Percentiles rank a stretch among this genome's conserved stretches.
Conservation (phyloP, 2,797 vertebrate species). For the Mus minutoides region DNA sequence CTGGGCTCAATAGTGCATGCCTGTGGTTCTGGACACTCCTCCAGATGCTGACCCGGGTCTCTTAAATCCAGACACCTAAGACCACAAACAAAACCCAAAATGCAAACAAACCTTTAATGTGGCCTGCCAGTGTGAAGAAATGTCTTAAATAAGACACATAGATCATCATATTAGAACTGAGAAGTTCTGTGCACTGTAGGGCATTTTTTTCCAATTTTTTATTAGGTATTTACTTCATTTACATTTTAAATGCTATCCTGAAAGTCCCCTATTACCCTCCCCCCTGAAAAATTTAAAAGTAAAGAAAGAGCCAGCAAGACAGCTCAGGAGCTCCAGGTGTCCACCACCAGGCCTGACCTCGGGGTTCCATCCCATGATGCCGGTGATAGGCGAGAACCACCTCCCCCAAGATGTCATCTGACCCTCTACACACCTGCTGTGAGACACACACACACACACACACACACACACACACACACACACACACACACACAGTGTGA, state of each 20-base stretch:
- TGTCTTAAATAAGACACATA: conserved; percentile 6
- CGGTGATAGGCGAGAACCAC: neutral
- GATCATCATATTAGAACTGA: neutral
- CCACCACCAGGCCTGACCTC: neutral
- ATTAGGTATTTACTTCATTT: too few species aligned
- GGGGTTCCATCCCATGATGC: neutral
- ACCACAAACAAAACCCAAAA: neutral
- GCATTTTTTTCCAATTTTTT: too few species aligned
- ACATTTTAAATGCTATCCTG: too few species aligned
- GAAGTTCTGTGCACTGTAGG: neutral
- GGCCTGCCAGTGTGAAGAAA: neutral
- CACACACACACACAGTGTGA: too few species aligned
- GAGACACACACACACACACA: neutral
- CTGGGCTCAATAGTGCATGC: neutral
- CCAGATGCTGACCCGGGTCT: neutral
- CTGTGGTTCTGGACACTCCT: neutral
- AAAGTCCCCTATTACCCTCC: too few species aligned
- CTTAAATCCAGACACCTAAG: neutral
- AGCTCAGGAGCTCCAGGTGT: neutral
- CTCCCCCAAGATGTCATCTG: neutral
- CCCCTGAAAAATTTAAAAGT: too few species aligned
- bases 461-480: neutral
- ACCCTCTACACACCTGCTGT: neutral
- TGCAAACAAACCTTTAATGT: neutral
- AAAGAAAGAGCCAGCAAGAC: neutral